phyloP scores from a whole-genome alignment of 2,113 vertebrate species.

The Onychostoma macrolepis region DNA sequence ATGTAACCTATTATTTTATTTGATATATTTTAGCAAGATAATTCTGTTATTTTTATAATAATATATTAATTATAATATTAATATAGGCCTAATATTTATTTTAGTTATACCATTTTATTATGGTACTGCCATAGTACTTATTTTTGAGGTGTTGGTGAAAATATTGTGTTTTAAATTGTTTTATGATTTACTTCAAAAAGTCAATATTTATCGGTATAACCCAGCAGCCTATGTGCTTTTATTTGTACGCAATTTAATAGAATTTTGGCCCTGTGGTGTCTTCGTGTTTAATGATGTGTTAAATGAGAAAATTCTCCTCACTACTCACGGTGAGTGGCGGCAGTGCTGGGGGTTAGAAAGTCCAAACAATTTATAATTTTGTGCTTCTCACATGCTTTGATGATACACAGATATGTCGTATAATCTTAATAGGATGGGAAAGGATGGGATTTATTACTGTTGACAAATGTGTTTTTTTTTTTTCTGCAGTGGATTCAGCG shows the following conservation, averaged over 20 bases:
- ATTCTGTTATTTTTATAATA: neutral
- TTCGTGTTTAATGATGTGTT: neutral
- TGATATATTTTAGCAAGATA: neutral
- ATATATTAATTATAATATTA: too few species aligned
- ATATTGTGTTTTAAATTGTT: neutral
- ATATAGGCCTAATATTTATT: neutral
- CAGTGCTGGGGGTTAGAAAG: neutral
- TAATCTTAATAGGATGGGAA: constrained; percentile 1
- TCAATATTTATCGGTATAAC: neutral
- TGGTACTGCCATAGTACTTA: too few species aligned
- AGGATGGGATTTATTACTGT: constrained; percentile 24
- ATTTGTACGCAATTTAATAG: neutral
- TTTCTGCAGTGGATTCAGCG: constrained; percentile 86
- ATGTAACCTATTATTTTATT: too few species aligned
- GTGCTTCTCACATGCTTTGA: neutral
- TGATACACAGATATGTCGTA: neutral
- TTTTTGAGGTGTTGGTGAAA: neutral
- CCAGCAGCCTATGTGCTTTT: neutral
- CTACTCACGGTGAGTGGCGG: neutral
- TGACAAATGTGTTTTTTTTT: neutral
- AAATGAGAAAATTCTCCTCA: constrained; percentile 27
- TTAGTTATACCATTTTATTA: neutral
- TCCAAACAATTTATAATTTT: neutral
- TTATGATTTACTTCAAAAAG: constrained; percentile 8
- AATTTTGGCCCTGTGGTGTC: neutral